Conservation (phyloP, 2,888 invertebrate species). For the Lasioglossum lativentre region DNA sequence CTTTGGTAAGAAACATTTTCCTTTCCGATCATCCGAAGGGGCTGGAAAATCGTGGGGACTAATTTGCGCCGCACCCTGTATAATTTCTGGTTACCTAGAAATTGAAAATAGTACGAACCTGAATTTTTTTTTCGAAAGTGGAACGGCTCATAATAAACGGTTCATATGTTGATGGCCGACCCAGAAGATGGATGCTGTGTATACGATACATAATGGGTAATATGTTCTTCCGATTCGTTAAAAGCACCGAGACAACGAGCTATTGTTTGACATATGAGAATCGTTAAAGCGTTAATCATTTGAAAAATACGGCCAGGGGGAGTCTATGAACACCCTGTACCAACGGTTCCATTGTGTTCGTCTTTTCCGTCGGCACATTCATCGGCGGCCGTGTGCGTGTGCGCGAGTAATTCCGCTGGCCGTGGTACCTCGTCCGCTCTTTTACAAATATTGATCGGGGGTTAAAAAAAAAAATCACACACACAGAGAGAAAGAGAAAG, state of each 20-base stretch:
- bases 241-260: background rate
- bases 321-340: conserved; percentile 1
- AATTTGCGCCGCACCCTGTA: no score
- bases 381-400: background rate
- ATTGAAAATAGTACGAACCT: no score
- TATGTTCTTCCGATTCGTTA: conserved; percentile 1
- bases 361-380: conserved; percentile 11
- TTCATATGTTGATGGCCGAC: background rate
- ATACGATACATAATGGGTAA: background rate
- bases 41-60: no score
- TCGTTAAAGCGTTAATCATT: background rate
- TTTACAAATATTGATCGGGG: conserved; percentile 53
- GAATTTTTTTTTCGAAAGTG: background rate
- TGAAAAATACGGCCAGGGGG: background rate
- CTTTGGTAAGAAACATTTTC: no score
- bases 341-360: background rate
- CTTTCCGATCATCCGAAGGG: no score
- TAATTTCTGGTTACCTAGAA: no score
- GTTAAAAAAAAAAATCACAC: background rate
- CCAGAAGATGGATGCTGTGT: no score
- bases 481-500: background rate
- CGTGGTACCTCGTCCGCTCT: conserved; percentile 31
- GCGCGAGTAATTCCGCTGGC: conserved; percentile 38
- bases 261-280: background rate
- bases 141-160: background rate